A percentile compares a stretch with the other conserved stretches of the same genome.
Evolutionary conservation across 2,888 invertebrate species (phyloP).

Genomic region (Branchipolynoe longqiensis): DNA sequence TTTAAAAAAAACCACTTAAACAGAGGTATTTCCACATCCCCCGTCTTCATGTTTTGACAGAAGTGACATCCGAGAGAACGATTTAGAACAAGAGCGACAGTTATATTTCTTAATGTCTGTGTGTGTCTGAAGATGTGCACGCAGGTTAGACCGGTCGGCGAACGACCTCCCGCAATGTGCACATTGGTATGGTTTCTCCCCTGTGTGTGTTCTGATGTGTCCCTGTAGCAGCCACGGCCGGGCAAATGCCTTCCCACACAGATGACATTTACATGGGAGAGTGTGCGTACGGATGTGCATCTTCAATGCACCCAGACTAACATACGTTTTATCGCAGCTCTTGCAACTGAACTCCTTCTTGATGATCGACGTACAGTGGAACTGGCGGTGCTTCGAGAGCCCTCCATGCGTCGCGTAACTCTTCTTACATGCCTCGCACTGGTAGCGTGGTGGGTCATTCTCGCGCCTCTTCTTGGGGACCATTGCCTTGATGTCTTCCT

Average conservation of each 20-base stretch:
- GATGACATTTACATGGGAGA: slow-evolving; percentile 96
- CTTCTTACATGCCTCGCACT: slow-evolving; percentile 94
- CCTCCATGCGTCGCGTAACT: slow-evolving; percentile 98
- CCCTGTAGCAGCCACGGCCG: slow-evolving; percentile 98
- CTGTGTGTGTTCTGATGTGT: slow-evolving; percentile 98
- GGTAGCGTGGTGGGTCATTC: slow-evolving; percentile 61
- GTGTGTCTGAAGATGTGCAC: slow-evolving; percentile 98
- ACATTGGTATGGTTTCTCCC: slow-evolving; percentile 98
- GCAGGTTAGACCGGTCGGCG: slow-evolving; percentile 96
- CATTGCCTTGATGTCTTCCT: background rate
- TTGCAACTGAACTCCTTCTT: slow-evolving; percentile 97
- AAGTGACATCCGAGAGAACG: slow-evolving; percentile 97
- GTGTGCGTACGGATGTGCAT: slow-evolving; percentile 99
- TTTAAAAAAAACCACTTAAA: background rate
- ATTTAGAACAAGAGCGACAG: slow-evolving; percentile 94
- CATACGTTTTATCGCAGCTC: slow-evolving; percentile 97
- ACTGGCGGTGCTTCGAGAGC: slow-evolving; percentile 96
- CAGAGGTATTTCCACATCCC: slow-evolving; percentile 85
- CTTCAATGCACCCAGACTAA: slow-evolving; percentile 96
- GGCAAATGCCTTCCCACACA: slow-evolving; percentile 98
- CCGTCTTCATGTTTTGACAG: slow-evolving; percentile 95
- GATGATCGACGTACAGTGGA: slow-evolving; percentile 92
- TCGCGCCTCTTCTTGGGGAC: slow-evolving; percentile 32
- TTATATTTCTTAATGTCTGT: slow-evolving; percentile 99
- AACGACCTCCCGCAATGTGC: slow-evolving; percentile 97